A percentile compares a stretch with the other conserved stretches of the same genome.
Conservation (phyloP, 2,797 vertebrate genomes). For the Acipenser oxyrinchus region DNA sequence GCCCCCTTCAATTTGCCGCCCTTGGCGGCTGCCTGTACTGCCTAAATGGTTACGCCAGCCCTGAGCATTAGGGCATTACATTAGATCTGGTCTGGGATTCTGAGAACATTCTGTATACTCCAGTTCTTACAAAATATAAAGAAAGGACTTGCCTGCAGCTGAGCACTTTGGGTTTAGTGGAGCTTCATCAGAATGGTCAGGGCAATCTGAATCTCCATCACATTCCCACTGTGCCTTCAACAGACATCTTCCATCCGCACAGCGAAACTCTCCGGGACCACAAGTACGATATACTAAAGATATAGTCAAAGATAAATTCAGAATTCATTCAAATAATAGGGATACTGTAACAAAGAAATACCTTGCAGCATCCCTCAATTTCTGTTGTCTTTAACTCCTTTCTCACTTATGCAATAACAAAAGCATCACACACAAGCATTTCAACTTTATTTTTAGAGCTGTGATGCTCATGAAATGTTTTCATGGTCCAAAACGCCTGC, state of each 20-base stretch:
- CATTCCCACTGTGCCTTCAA: slow-evolving; percentile 91
- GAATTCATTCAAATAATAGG: not conserved
- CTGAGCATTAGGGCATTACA: no score
- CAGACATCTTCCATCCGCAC: slow-evolving; percentile 86
- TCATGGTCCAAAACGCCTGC: not conserved
- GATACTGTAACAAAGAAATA: not conserved
- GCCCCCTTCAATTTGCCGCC: no score
- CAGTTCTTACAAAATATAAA: not conserved
- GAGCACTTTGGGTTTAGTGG: slow-evolving; percentile 86
- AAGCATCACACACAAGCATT: no score
- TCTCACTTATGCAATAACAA: no score
- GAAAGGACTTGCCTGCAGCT: slow-evolving; percentile 71
- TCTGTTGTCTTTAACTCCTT: no score
- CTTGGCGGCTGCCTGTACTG: no score
- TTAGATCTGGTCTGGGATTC: no score
- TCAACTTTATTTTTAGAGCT: no score
- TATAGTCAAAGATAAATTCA: not conserved
- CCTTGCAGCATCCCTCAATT: no score
- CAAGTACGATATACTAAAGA: slow-evolving; percentile 80
- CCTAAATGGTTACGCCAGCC: no score
- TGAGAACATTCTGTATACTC: not conserved
- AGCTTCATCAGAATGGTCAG: slow-evolving; percentile 89
- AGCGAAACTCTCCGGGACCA: slow-evolving; percentile 79
- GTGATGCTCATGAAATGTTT: not conserved
- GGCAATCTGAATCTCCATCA: slow-evolving; percentile 89